Evolutionary conservation across 2,888 invertebrate species (phyloP).

Genomic region (Copidosoma aretas): DNA sequence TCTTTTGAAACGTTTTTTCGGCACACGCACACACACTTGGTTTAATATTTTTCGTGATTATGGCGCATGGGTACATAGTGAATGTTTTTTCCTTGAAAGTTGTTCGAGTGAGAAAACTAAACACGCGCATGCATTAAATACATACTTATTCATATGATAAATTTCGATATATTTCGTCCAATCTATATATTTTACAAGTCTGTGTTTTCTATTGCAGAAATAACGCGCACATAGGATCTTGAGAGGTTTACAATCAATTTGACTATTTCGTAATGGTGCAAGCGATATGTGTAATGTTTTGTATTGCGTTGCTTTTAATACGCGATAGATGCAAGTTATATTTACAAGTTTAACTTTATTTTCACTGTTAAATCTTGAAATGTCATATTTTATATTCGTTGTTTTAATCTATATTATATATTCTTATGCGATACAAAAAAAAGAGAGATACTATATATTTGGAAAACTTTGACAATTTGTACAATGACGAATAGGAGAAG

Average conservation of each 20-base stretch:
- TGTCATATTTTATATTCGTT: constrained; percentile 19
- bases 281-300: too few species aligned
- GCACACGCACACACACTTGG: too few species aligned
- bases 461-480: constrained; percentile 32
- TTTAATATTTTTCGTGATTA: too few species aligned
- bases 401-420: constrained; percentile 12
- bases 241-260: constrained; percentile 18
- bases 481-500: constrained; percentile 18
- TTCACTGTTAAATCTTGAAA: constrained; percentile 1
- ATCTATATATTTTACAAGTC: constrained; percentile 12
- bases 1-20: neutral
- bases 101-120: too few species aligned
- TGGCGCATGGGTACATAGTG: too few species aligned
- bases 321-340: constrained; percentile 8
- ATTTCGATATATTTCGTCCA: constrained; percentile 13
- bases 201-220: constrained; percentile 7
- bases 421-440: constrained; percentile 5
- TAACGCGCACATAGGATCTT: constrained; percentile 9
- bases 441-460: constrained; percentile 4
- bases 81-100: too few species aligned
- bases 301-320: constrained; percentile 5
- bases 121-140: too few species aligned
- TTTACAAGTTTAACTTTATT: constrained; percentile 2
- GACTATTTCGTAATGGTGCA: neutral
- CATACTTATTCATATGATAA: too few species aligned